Percentiles rank a stretch among this genome's conserved stretches.
Conservation (phyloP, 2,113 vertebrate species). For the Sialia sialis region DNA sequence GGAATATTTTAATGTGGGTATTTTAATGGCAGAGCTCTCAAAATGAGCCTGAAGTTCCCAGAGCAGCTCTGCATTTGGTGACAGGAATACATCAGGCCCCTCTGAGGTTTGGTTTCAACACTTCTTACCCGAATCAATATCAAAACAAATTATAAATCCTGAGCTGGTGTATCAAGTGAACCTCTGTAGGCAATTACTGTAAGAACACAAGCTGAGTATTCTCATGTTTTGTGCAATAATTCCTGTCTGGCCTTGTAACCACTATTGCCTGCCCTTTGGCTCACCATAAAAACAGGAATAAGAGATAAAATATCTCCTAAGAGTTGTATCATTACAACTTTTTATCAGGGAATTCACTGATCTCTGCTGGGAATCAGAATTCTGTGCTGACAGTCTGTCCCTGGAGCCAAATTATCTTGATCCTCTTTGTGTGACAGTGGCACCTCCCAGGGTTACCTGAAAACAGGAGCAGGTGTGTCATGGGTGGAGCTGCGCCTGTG, state of each 20-base stretch:
- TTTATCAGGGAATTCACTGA: neutral
- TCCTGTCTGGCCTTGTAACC: neutral
- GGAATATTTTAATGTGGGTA: neutral
- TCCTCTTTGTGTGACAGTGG: neutral
- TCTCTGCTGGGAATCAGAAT: neutral
- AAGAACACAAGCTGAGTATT: neutral
- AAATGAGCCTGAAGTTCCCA: neutral
- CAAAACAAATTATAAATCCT: neutral
- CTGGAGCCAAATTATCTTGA: neutral
- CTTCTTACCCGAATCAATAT: neutral
- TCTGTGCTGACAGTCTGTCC: neutral
- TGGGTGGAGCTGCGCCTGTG: fast-evolving
- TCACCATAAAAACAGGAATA: neutral
- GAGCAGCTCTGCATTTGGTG: neutral
- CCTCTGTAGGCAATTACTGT: neutral
- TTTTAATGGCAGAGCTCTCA: neutral
- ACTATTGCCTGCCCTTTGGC: neutral
- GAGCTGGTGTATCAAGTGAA: neutral
- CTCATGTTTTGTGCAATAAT: neutral
- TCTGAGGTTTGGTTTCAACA: neutral
- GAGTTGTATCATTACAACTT: neutral
- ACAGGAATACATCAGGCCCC: neutral
- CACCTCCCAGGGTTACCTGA: neutral
- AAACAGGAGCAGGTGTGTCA: neutral
- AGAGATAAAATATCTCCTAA: neutral